These are phyloP conservation scores for Philantomba maxwellii DNA, from an alignment of 2,113 vertebrate species.

Conservation along the genomic window DNA sequence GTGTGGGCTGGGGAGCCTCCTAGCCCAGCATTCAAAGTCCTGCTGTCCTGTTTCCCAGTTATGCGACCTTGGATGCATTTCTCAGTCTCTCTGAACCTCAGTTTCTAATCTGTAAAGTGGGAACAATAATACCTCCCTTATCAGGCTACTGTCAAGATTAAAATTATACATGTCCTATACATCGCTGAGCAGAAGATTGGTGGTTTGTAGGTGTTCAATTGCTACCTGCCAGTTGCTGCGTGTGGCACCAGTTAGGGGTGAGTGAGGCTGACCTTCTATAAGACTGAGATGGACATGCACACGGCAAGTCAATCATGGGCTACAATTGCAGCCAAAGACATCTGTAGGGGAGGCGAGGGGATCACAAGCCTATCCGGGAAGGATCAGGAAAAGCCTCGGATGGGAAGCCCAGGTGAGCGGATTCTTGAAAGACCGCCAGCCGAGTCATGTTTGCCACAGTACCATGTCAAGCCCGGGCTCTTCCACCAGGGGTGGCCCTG, in stretches of 20 bases:
- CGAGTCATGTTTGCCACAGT: not conserved
- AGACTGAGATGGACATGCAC: not conserved
- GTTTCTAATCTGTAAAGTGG: not conserved
- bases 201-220: not conserved
- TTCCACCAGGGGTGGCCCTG: not conserved
- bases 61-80: not conserved
- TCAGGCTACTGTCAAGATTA: not conserved
- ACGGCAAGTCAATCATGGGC: not conserved
- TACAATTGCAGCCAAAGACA: not conserved
- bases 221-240: not conserved
- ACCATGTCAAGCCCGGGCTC: not conserved
- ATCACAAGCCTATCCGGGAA: not conserved
- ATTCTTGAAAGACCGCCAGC: not conserved
- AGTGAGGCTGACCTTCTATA: not conserved
- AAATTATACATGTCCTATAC: not conserved
- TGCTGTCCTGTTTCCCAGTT: not conserved
- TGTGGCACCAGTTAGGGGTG: not conserved
- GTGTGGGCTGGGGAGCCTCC: not conserved
- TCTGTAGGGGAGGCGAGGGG: not conserved
- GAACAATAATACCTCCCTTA: not conserved
- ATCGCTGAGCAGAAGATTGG: not conserved
- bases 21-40: not conserved
- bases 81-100: not conserved
- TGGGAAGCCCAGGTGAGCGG: not conserved
- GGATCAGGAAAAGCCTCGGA: not conserved